phyloP scores from a whole-genome alignment of 2,888 invertebrate genomes.

The Pollenia griseotomentosa region DNA sequence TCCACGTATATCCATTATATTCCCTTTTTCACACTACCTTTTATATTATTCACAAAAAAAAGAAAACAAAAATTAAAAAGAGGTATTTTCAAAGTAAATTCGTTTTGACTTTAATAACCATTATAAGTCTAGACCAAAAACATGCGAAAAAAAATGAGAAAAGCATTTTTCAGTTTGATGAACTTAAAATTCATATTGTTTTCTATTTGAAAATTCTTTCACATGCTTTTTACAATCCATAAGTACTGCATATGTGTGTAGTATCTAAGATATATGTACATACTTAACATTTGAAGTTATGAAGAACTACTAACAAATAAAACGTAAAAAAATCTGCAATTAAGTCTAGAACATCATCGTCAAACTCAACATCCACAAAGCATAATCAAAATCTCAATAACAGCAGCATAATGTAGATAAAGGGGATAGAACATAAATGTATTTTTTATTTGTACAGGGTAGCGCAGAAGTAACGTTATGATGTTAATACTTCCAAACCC shows the following conservation, averaged over 20 bases:
- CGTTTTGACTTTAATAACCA: slow-evolving; percentile 4
- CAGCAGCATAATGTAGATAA: slow-evolving; percentile 23
- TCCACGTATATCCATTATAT: no score
- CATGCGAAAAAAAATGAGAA: slow-evolving; percentile 4
- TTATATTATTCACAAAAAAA: background rate
- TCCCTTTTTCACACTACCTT: no score
- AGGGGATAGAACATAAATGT: slow-evolving; percentile 23
- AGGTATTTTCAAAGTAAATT: background rate
- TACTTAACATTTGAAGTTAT: slow-evolving; percentile 41
- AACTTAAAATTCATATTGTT: slow-evolving; percentile 52
- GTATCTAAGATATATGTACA: slow-evolving; percentile 40
- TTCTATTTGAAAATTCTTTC: slow-evolving; percentile 44
- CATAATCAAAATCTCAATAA: slow-evolving; percentile 63
- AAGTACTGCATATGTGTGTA: background rate
- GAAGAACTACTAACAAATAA: slow-evolving; percentile 10
- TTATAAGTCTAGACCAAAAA: slow-evolving; percentile 47
- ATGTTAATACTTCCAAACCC: no score
- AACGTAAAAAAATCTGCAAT: slow-evolving; percentile 55
- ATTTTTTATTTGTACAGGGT: background rate
- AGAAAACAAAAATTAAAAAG: background rate
- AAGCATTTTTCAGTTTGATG: slow-evolving; percentile 54
- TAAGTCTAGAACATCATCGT: slow-evolving; percentile 56
- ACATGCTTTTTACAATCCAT: background rate
- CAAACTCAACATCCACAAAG: slow-evolving; percentile 38
- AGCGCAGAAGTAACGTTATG: no score